These are phyloP conservation scores for Oceanodroma leucorhoa DNA, from an alignment of 2,797 vertebrate species.

Conservation along the genomic window DNA sequence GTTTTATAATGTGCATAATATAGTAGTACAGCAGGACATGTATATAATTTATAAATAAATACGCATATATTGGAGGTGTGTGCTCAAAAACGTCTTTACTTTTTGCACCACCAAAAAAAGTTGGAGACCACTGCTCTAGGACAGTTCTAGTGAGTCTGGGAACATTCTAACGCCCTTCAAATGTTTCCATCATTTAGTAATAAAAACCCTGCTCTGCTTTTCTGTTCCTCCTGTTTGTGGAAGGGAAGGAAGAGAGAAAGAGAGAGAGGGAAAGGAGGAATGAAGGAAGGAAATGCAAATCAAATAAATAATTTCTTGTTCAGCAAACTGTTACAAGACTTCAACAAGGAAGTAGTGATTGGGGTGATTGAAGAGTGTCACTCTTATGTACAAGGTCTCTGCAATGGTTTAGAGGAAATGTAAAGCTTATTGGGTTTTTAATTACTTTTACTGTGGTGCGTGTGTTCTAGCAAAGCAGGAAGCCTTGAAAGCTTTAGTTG, in stretches of 20 bases:
- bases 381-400: not conserved
- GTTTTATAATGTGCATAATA: not conserved
- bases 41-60: not conserved
- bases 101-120: not conserved
- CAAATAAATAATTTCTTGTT: not conserved
- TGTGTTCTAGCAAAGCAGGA: not conserved
- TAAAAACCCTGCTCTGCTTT: not conserved
- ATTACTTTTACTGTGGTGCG: not conserved
- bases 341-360: not conserved
- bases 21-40: not conserved
- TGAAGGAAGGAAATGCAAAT: not conserved
- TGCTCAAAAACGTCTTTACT: not conserved
- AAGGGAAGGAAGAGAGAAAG: not conserved
- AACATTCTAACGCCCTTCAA: not conserved
- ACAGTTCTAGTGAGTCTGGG: not conserved
- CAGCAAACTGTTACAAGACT: not conserved
- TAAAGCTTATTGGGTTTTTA: not conserved
- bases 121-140: not conserved
- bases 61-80: fast-evolving
- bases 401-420: not conserved
- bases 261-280: not conserved
- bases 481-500: not conserved
- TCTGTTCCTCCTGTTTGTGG: not conserved
- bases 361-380: not conserved
- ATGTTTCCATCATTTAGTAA: not conserved